Conservation (phyloP, 2,888 invertebrate species). For the Cheilosia grossa region DNA sequence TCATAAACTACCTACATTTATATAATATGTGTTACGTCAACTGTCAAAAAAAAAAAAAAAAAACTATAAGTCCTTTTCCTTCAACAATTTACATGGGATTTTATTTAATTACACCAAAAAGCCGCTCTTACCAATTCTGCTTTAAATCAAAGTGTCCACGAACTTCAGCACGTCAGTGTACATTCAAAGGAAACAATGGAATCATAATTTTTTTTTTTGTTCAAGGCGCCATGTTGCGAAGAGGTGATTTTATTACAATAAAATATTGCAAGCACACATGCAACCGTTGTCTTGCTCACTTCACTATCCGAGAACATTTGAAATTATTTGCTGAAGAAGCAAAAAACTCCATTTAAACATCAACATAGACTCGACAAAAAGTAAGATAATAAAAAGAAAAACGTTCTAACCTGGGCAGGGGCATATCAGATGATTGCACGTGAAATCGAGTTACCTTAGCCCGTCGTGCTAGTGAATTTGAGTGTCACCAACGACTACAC, state of each 20-base stretch:
- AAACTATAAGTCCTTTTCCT: too few species aligned
- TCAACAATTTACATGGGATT: too few species aligned
- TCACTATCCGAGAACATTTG: conserved; percentile 4
- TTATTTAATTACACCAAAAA: too few species aligned
- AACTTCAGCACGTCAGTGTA: conserved; percentile 9
- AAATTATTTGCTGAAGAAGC: conserved; percentile 24
- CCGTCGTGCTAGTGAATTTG: conserved; percentile 2
- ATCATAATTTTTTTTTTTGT: too few species aligned
- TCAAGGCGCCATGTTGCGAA: conserved; percentile 12
- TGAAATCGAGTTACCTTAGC: background rate
- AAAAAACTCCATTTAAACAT: background rate
- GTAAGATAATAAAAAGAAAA: background rate
- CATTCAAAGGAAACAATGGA: conserved; percentile 1
- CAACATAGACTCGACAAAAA: background rate
- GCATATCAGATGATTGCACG: conserved; percentile 12
- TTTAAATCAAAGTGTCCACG: too few species aligned
- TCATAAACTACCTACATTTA: too few species aligned
- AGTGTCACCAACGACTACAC: background rate
- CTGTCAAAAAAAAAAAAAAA: too few species aligned
- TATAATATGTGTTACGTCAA: too few species aligned
- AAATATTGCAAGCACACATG: background rate
- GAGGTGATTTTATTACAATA: background rate
- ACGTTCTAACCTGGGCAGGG: background rate
- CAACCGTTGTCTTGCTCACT: background rate
- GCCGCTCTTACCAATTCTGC: too few species aligned